Evolutionary conservation across 2,888 invertebrate genomes (phyloP), one percentile per base, ranked within the genome.

Genomic region (Microdon myrmicae): DNA sequence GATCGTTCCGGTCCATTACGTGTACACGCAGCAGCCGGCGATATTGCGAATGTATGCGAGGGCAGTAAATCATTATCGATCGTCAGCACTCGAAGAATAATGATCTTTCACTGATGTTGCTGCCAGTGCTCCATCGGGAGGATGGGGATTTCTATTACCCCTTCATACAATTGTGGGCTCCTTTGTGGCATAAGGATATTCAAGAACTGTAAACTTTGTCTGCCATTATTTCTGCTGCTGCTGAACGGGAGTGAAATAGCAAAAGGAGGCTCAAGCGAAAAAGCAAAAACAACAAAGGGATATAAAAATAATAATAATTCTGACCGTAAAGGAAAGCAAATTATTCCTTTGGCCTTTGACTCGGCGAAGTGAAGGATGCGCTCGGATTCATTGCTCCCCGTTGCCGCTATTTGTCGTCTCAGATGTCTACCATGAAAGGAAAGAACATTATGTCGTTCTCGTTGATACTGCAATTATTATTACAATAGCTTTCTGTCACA

Each of bases 141-240:
- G 34, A 49, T 55, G 55, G 26, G 56, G 49, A 64, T 64, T 64
- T 35, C 47, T 37, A 58, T 64, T 64, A 37, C 58, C 38, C 20
- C 28, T 47, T 16, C 51, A 61, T 56, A 41, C 22, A 56, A 49
- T 39, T 54, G 12, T 31, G 16, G 16, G 48, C 39, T 64, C 51
- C 47, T 64, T 56, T 64, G 58, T 64, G 43, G 39, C 51, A 37
- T 22, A 64, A 64, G 64, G 64, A 64, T 64, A 64, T 64, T 58
- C 56, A 58, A 47, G 58, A 45, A 58, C 58, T 64, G 58, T 58
- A 58, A 64, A 51, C 56, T 47, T 26, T n/a, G n/a, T 12, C 47
- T 58, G 64, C 35, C n/a, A n/a, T n/a, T n/a, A n/a, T n/a, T n/a
- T n/a, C n/a, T n/a, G 51, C 61, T 61, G 61, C 64, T 64, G 64